Evolutionary conservation across 1,140 invertebrate species (phyloP).

Genomic region (Trichomalopsis sarcophagae): DNA sequence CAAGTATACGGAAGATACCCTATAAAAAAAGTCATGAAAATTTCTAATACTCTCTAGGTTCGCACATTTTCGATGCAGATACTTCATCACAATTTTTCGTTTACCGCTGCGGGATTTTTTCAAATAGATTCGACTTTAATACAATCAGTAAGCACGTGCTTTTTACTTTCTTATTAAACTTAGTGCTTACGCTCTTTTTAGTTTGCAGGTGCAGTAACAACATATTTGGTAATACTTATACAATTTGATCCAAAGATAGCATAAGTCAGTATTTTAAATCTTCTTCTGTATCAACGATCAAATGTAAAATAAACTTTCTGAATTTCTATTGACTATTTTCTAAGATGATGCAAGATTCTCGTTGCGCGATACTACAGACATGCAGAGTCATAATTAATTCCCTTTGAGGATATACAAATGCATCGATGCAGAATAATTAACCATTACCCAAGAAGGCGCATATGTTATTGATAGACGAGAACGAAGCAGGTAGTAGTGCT

Average conservation of each 20-base stretch:
- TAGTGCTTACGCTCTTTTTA: neutral
- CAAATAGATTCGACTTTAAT: neutral
- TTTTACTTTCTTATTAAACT: neutral
- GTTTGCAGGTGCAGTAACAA: conserved; percentile 32
- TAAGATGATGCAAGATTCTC: too few species aligned
- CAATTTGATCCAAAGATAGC: conserved; percentile 26
- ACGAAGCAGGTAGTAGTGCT: too few species aligned
- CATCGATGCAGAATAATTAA: too few species aligned
- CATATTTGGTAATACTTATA: conserved; percentile 30
- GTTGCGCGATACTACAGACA: too few species aligned
- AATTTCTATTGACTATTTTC: too few species aligned
- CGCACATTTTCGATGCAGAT: conserved; percentile 18
- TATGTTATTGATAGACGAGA: too few species aligned
- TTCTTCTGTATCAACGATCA: too few species aligned
- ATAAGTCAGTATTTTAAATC: neutral
- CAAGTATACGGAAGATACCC: neutral
- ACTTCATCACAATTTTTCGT: conserved; percentile 25
- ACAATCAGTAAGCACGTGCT: conserved; percentile 14
- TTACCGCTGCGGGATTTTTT: conserved; percentile 30
- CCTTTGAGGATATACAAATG: too few species aligned
- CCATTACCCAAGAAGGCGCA: too few species aligned
- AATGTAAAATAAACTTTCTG: too few species aligned
- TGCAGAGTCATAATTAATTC: too few species aligned
- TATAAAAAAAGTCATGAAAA: too few species aligned
- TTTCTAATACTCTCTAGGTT: neutral